Percentiles rank a stretch among this genome's conserved stretches.
These are phyloP conservation scores for Drosophila pachea DNA, from an alignment of 1,140 invertebrate genomes.

Conservation along the genomic window DNA sequence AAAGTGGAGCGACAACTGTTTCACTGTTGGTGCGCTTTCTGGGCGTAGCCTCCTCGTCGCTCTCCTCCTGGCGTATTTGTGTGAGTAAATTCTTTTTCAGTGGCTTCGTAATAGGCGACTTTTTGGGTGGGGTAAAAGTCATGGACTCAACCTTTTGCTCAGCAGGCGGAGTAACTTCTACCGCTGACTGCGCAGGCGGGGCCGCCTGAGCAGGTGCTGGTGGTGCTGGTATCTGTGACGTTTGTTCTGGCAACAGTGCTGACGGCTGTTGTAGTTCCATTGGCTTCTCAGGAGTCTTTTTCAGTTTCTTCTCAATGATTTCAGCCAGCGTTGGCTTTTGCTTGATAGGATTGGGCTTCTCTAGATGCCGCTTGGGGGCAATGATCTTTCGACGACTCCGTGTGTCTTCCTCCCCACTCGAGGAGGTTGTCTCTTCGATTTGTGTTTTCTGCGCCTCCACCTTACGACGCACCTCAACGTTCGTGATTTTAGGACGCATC, in stretches of 20 bases:
- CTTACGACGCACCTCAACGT: constrained; percentile 80
- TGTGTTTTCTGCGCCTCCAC: constrained; percentile 81
- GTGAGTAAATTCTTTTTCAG: constrained; percentile 71
- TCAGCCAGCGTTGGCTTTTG: constrained; percentile 68
- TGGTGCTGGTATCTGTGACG: not conserved
- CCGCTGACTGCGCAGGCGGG: not conserved
- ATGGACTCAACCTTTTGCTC: constrained; percentile 14
- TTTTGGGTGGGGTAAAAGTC: constrained; percentile 50
- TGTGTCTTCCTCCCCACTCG: constrained; percentile 78
- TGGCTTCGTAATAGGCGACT: constrained; percentile 70
- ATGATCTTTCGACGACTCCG: constrained; percentile 60
- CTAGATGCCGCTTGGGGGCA: constrained; percentile 50
- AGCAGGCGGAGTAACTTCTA: constrained; percentile 34
- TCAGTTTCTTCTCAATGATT: constrained; percentile 73
- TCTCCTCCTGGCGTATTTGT: constrained; percentile 69
- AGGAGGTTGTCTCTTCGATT: constrained; percentile 80
- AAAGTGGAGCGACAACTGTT: constrained; percentile 21
- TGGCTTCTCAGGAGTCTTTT: constrained; percentile 57
- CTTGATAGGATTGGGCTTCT: constrained; percentile 39
- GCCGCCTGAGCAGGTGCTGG: not conserved
- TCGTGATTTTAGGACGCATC: constrained; percentile 80
- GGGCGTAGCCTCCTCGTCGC: constrained; percentile 67
- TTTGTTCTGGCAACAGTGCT: not conserved
- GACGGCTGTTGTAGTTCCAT: not conserved
- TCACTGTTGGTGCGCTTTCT: constrained; percentile 68